Conservation (phyloP, 2,888 invertebrate genomes). For the Drosophila histrio region DNA sequence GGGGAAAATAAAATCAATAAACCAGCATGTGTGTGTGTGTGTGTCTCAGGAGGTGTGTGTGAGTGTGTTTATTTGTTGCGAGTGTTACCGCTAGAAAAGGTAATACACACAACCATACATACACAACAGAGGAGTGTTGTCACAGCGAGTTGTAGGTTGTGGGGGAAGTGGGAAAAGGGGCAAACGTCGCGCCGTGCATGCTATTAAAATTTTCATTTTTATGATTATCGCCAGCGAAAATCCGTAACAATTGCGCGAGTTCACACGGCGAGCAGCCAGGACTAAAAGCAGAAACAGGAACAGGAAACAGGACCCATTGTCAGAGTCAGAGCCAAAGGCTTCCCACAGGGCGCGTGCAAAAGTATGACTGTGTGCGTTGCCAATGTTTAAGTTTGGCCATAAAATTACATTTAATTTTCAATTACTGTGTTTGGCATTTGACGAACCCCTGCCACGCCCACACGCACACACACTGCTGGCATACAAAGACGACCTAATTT, state of each 20-base stretch:
- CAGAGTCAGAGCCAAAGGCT: constrained; percentile 20
- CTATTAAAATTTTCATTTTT: constrained; percentile 75
- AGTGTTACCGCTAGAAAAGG: constrained; percentile 23
- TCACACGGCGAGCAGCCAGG: constrained; percentile 35
- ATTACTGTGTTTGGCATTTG: constrained; percentile 63
- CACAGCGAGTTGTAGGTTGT: not conserved
- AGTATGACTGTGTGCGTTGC: constrained; percentile 5
- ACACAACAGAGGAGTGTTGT: constrained; percentile 11
- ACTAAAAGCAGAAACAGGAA: not conserved
- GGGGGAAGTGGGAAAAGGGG: constrained; percentile 1
- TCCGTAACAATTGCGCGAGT: constrained; percentile 67
- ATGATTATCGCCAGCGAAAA: constrained; percentile 73
- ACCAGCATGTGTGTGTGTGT: constrained; percentile 20
- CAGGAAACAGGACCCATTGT: not conserved
- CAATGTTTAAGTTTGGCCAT: constrained; percentile 69
- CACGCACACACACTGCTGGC: not conserved
- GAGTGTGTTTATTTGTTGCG: constrained; percentile 2
- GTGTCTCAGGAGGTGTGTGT: constrained; percentile 2
- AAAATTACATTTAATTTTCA: constrained; percentile 79
- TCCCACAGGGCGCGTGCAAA: constrained; percentile 3
- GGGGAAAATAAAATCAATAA: constrained; percentile 63
- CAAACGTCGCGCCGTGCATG: constrained; percentile 32
- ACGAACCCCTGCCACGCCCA: constrained; percentile 29
- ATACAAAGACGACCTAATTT: constrained; percentile 39
- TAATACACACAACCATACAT: constrained; percentile 23